Percentiles rank a stretch among this genome's conserved stretches.
Conservation (phyloP, 1,140 invertebrate genomes). For the Hyposmocoma kahamanoa region DNA sequence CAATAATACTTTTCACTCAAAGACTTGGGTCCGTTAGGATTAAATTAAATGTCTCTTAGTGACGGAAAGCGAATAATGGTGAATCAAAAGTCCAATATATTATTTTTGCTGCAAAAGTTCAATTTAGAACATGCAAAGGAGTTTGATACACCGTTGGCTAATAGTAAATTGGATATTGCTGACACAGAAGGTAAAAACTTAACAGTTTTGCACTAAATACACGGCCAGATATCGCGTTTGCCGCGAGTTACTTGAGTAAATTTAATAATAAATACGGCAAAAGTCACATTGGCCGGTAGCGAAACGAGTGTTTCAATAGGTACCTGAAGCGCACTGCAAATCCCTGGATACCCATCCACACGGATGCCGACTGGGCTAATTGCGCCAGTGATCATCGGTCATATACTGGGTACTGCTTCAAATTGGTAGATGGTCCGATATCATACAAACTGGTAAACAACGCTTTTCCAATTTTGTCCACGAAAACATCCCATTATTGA, state of each 20-base stretch:
- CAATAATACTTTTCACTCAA: too few relatives aligned
- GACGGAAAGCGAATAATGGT: too few relatives aligned
- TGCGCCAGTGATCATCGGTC: conserved; percentile 40
- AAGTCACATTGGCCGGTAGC: conserved; percentile 14
- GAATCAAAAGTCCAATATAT: too few relatives aligned
- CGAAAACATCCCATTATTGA: too few relatives aligned
- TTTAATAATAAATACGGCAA: conserved; percentile 16
- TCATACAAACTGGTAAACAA: too few relatives aligned
- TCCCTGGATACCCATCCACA: conserved; percentile 26
- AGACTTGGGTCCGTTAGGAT: too few relatives aligned
- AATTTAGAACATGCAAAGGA: conserved; percentile 5
- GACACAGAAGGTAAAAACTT: not conserved
- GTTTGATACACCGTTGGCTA: conserved; percentile 2
- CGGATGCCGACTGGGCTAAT: conserved; percentile 51
- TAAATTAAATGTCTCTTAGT: too few relatives aligned
- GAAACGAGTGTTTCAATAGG: conserved; percentile 17
- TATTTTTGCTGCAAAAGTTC: too few relatives aligned
- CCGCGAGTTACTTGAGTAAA: conserved; percentile 13
- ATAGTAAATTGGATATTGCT: not conserved
- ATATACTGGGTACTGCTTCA: conserved; percentile 35
- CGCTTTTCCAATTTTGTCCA: too few relatives aligned
- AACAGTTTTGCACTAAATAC: conserved; percentile 5
- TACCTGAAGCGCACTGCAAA: conserved; percentile 14
- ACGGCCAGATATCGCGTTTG: conserved; percentile 14
- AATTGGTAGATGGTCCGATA: conserved; percentile 23